Evolutionary conservation across 1,140 invertebrate species (phyloP).

Genomic region (Psilanteris sp.): DNA sequence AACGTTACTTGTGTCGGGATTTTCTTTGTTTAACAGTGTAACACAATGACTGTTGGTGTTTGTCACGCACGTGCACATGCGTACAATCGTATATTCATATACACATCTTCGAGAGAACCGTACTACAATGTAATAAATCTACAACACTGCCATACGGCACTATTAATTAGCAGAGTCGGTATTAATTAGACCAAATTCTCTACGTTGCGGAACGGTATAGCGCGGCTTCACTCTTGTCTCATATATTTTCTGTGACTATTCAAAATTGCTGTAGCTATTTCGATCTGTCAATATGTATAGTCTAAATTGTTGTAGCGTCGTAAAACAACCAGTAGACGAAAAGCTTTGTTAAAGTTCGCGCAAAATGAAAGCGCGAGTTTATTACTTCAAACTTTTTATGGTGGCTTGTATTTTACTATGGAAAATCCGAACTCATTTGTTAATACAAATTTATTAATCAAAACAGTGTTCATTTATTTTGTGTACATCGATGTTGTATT

Average conservation of each 20-base stretch:
- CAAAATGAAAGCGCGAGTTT: background rate
- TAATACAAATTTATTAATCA: no score
- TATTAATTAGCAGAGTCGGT: conserved; percentile 61
- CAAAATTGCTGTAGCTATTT: conserved; percentile 53
- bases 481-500: no score
- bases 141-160: conserved; percentile 47
- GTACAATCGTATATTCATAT: conserved; percentile 18
- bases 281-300: conserved; percentile 45
- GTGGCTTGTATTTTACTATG: no score
- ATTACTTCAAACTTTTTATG: background rate
- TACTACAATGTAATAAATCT: conserved; percentile 58
- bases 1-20: conserved; percentile 12
- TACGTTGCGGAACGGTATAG: conserved; percentile 50
- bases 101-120: conserved; percentile 34
- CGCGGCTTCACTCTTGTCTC: conserved; percentile 52
- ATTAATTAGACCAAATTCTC: conserved; percentile 63
- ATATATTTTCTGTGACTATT: conserved; percentile 51
- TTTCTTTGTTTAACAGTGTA: conserved; percentile 25
- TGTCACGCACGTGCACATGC: conserved; percentile 33
- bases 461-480: no score
- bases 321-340: conserved; percentile 12
- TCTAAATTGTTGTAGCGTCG: conserved; percentile 29
- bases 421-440: no score
- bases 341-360: conserved; percentile 12
- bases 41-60: conserved; percentile 15